A percentile compares a stretch with the other conserved stretches of the same genome.
phyloP scores from a whole-genome alignment of 2,113 vertebrate genomes.

The Peromyscus leucopus region DNA sequence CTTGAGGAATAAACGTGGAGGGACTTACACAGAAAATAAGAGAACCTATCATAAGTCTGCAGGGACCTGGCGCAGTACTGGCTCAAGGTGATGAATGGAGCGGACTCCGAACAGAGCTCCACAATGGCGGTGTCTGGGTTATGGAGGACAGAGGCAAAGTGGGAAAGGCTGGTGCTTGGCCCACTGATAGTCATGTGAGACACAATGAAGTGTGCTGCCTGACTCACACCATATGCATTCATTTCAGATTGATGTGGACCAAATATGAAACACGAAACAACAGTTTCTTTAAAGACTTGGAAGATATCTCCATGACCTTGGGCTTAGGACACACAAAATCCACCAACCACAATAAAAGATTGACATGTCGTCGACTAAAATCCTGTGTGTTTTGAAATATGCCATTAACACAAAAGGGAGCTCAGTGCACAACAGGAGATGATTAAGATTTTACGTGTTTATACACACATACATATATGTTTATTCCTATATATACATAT shows the following conservation, averaged over 20 bases:
- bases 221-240: neutral
- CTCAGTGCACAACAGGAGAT: slow-evolving; percentile 3
- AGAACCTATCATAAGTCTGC: neutral
- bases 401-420: slow-evolving; percentile 8
- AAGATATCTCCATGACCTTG: neutral
- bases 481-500: neutral
- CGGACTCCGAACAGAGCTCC: neutral
- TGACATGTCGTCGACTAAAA: slow-evolving; percentile 16
- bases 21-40: neutral
- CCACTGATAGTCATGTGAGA: neutral
- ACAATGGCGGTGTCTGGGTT: neutral
- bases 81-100: neutral
- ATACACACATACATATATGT: neutral
- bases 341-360: neutral
- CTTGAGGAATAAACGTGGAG: neutral
- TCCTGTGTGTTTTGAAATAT: neutral
- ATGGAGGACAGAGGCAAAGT: neutral
- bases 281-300: neutral
- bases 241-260: slow-evolving; percentile 19
- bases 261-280: slow-evolving; percentile 32
- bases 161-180: neutral
- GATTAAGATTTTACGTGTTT: neutral
- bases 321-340: slow-evolving; percentile 23
- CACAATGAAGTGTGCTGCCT: neutral
- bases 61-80: neutral